Evolutionary conservation across 2,888 invertebrate genomes (phyloP), one percentile per base, ranked within the genome.

Genomic region (Camptogramma bilineatum): DNA sequence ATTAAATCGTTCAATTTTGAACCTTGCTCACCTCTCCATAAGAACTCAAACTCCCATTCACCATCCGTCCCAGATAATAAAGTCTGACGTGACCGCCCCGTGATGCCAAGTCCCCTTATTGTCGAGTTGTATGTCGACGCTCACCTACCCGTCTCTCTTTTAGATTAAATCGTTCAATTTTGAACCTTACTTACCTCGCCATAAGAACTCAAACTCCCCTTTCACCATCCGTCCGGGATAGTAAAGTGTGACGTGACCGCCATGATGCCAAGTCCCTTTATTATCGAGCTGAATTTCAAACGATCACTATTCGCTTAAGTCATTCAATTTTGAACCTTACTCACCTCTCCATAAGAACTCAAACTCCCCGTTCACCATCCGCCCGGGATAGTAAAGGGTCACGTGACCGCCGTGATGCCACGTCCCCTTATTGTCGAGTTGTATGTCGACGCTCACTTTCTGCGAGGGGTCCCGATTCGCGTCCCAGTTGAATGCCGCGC

Each of bases 401-500:
- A 95, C 83, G 42, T 94, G 94, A 0, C 95, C 96, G 48, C 94
- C 95, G 72, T 96, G 94, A 69, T 95, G 95, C 81, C 94, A 94
- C 0, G 90, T 84, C 0, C 93, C 94, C 61, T 94, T 93, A 75
- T 93, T 95, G 69, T 94, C 94, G 54, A 96, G 93, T 66, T 95
- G 95, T 0, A 95, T 87, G 59, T 94, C 94, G 0, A 94, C 85
- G 71, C 94, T 93, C 66, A 96, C 90, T 82, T 96, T 96, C 81
- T 96, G 95, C 52, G 95, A 94, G 0, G 97, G 97, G 88, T 97
- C 96, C 7, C 97, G 93, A 84, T 97, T 97, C 0, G 97, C 97
- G 79, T 97, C 97, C 97, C 97, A 97, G 83, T 97, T 96, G 17
- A 97, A 82, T 61, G 96, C 96, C 0, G 96, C 88, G 4, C 95